These are phyloP conservation scores for Quadriops clusia DNA, from an alignment of 2,888 invertebrate species.

Conservation along the genomic window DNA sequence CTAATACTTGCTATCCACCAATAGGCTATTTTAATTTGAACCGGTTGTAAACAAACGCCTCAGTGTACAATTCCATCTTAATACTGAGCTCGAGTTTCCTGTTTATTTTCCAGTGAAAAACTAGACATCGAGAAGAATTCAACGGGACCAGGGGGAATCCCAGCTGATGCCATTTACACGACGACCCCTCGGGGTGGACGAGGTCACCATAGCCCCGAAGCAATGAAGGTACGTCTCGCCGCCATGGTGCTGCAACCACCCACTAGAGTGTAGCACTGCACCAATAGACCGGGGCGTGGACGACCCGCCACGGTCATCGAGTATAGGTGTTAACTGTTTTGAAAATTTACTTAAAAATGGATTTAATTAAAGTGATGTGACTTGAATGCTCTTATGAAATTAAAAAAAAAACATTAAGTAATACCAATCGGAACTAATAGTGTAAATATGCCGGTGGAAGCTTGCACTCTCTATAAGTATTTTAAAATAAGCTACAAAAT, in stretches of 20 bases:
- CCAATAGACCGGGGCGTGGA: slow-evolving; percentile 28
- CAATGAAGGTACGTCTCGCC: slow-evolving; percentile 82
- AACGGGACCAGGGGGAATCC: slow-evolving; percentile 45
- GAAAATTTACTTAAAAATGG: slow-evolving; percentile 19
- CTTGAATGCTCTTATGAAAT: slow-evolving; percentile 1
- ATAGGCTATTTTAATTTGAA: too few species aligned
- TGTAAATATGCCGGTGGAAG: too few species aligned
- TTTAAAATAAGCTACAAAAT: too few species aligned
- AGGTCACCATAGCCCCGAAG: slow-evolving; percentile 44
- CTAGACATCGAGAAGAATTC: slow-evolving; percentile 38
- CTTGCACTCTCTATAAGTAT: too few species aligned
- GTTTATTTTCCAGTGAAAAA: slow-evolving; percentile 28
- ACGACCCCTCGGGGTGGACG: slow-evolving; percentile 33
- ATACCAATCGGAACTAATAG: too few species aligned
- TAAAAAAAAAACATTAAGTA: too few species aligned
- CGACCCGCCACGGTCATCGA: slow-evolving; percentile 35
- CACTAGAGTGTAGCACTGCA: slow-evolving; percentile 60
- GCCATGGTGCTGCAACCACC: slow-evolving; percentile 83
- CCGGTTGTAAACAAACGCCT: too few species aligned
- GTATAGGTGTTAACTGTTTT: slow-evolving; percentile 34
- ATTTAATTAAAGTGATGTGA: too few species aligned
- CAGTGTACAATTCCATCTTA: slow-evolving; percentile 8
- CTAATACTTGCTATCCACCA: too few species aligned
- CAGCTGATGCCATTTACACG: slow-evolving; percentile 64
- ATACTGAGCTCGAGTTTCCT: slow-evolving; percentile 7